phyloP scores from a whole-genome alignment of 2,113 vertebrate species.

The Microcebus lehilahytsara region DNA sequence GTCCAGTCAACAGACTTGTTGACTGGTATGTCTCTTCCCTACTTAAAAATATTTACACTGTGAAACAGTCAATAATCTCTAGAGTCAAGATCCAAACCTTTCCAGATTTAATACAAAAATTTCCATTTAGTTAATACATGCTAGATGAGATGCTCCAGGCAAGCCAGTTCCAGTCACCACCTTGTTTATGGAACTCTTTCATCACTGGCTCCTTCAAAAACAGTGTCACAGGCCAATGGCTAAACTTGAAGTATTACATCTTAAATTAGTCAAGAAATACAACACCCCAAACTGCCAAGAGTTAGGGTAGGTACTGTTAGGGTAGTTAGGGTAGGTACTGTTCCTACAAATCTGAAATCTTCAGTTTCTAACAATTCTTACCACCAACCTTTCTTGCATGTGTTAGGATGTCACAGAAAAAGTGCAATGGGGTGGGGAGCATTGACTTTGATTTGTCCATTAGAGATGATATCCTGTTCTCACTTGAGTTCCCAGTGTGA shows the following conservation, averaged over 20 bases:
- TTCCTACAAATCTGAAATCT: neutral
- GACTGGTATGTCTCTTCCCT: neutral
- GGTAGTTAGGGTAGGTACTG: neutral
- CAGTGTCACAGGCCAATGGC: neutral
- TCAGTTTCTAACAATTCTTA: neutral
- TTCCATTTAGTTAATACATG: constrained; percentile 23
- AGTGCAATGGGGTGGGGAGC: neutral
- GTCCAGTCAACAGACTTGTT: constrained; percentile 25
- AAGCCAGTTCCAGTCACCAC: neutral
- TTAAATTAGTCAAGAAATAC: neutral
- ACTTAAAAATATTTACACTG: constrained; percentile 54
- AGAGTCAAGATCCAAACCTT: constrained; percentile 25
- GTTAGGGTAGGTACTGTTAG: neutral
- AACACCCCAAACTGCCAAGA: neutral
- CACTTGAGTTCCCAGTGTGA: neutral
- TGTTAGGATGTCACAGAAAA: neutral
- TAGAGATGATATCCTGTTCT: neutral
- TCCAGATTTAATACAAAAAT: constrained; percentile 47
- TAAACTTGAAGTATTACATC: neutral
- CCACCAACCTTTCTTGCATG: neutral
- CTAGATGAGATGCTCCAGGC: neutral
- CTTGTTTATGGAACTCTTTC: constrained; percentile 24
- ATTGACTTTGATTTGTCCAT: neutral
- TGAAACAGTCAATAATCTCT: constrained; percentile 42
- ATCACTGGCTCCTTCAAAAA: neutral